phyloP scores from a whole-genome alignment of 2,797 vertebrate genomes.

The Thaleichthys pacificus region DNA sequence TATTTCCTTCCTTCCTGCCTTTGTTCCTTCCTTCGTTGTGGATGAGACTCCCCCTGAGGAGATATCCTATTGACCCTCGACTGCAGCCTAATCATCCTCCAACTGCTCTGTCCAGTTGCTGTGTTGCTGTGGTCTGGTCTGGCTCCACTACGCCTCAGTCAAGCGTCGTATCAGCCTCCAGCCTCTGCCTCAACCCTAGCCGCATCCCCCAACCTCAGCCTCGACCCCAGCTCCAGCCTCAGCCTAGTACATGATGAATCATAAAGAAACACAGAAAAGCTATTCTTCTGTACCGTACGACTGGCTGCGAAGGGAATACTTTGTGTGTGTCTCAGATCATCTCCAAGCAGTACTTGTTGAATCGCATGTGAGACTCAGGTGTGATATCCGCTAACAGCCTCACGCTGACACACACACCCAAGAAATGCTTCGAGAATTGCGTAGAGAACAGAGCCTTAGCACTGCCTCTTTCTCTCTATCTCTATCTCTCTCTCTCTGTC shows the following conservation, averaged over 20 bases:
- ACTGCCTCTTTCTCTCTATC: too few relatives aligned
- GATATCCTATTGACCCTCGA: neutral
- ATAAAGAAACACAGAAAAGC: too few relatives aligned
- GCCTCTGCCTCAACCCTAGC: neutral
- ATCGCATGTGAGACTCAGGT: too few relatives aligned
- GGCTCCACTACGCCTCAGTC: neutral
- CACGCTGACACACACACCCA: neutral
- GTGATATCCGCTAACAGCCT: neutral
- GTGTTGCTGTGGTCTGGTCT: neutral
- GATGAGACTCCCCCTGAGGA: too few relatives aligned
- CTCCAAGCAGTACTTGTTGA: neutral
- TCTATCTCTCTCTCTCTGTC: too few relatives aligned
- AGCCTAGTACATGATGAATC: too few relatives aligned
- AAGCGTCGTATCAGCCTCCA: too few relatives aligned
- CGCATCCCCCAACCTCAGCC: neutral
- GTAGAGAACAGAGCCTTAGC: too few relatives aligned
- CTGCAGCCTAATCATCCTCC: neutral
- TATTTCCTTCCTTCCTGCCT: neutral
- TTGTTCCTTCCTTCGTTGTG: neutral
- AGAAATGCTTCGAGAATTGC: too few relatives aligned
- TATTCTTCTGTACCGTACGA: too few relatives aligned
- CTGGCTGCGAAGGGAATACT: too few relatives aligned
- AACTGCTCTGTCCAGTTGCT: neutral
- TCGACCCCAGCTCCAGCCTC: neutral
- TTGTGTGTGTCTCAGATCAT: neutral